Base-by-base conservation (phyloP, 2,888 invertebrate species). In the Agrotis segetum region DNA sequence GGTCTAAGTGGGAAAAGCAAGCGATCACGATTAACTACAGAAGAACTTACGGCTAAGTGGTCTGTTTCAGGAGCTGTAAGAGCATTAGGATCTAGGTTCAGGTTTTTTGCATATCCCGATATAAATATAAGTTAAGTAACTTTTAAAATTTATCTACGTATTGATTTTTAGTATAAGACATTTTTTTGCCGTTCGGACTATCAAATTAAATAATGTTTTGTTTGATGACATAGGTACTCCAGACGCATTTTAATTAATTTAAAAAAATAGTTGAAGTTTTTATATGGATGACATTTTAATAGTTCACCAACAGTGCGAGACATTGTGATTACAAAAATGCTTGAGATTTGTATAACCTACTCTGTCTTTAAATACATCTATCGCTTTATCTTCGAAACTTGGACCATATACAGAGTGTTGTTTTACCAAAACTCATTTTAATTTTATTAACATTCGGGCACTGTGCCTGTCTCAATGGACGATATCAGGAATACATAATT, bases 401-500 rank as follows among this genome's bases (percentile, higher is more conserved):
- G 75, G 46, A 84, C 85, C 83, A 74, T 55, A 67, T 71, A 62
- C 76, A 77, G 44, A 58, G 71, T 85, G 86, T 86, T 88, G 84
- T 87, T 88, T 87, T 87, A 88, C 82, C 78, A 77, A 88, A 86
- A 79, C 85, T 85, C 83, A 90, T 90, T 92, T 91, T 78, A 89
- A 89, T 90, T 89, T 90, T 90, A 91, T 91, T 89, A 88, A 88
- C 83, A 91, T 91, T 87, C 87, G 87, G 82, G 69, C 74, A 73
- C 79, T 83, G 85, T 83, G 87, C 86, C 87, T 87, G 81, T 87
- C 88, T 85, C 84, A 75, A 78, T 84, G 82, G 70, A 77, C 72
- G 87, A 86, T 91, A 92, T 90, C 87, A 76, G 81, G 89, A 89
- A 90, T 88, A 90, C 85, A 80, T 92, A 89, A 91, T 90, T 87